Evolutionary conservation across 2,797 vertebrate species (phyloP).

Genomic region (Chaunax sp.): DNA sequence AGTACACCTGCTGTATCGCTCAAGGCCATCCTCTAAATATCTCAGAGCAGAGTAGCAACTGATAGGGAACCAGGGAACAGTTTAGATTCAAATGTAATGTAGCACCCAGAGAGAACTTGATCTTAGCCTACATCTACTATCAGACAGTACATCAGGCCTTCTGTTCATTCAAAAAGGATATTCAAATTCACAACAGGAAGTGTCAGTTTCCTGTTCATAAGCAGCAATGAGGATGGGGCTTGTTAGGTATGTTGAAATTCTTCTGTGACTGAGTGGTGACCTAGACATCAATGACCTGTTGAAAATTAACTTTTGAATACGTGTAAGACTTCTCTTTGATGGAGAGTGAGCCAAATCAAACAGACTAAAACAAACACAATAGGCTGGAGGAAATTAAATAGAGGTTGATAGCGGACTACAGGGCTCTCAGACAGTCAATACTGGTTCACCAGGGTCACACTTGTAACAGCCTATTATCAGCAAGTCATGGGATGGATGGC

Average conservation of each 20-base stretch:
- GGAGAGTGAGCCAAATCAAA: conserved; percentile 27
- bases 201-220: conserved; percentile 29
- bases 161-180: not conserved
- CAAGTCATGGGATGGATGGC: not conserved
- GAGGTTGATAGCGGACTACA: conserved; percentile 4
- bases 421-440: conserved; percentile 8
- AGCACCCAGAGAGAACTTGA: not conserved
- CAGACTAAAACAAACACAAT: not conserved
- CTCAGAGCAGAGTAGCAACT: not conserved
- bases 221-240: not conserved
- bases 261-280: not conserved
- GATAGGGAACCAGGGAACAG: no score
- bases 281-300: not conserved
- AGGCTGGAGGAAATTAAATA: conserved; percentile 36
- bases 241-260: not conserved
- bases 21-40: no score
- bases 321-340: not conserved
- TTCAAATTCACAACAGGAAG: conserved; percentile 24
- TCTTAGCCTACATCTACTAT: not conserved
- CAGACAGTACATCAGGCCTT: not conserved
- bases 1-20: conserved; percentile 37
- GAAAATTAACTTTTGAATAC: conserved; percentile 32
- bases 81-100: not conserved
- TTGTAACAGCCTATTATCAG: not conserved
- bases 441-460: not conserved